Base-by-base conservation (phyloP, 2,113 vertebrate species). In the Myiozetetes cayanensis region DNA sequence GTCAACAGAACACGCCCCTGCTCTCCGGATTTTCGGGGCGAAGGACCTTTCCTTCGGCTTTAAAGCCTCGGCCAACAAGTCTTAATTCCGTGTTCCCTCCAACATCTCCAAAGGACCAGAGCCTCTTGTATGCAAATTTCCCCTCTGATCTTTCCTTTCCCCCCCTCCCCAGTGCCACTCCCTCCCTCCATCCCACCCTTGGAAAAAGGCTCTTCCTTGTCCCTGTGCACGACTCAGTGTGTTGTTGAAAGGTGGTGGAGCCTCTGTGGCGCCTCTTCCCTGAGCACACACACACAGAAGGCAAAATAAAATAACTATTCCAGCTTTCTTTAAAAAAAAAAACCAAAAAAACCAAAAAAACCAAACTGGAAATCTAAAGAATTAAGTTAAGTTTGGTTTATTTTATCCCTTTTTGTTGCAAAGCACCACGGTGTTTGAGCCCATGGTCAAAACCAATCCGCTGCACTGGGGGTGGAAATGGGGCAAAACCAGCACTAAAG, bases 1-100 rank as follows among this genome's bases (percentile, higher is more conserved):
- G 90, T 86, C 95, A 94, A 75, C 95, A 96, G 66, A 83, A 93
- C 87, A 49, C 90, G 63, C 88, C 95, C 37, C 68, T 89, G 39
- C 59, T 67, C 71, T 41, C 39, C 56, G 76, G 46, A 66, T 93
- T 93, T 91, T 39, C 46, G 71, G 86, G 78, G 55, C 82, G 88
- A 63, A 85, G 71, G 88, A 68, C 25, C 17, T 4, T 49, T 76
- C 68, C 65, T 33, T 77, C 46, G 65, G 84, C 95, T 96, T 94
- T 93, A 83, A 86, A 91, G 95, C n/a, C 47, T n/a, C 15, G 88
- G 93, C 93, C 95, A 91, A 86, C 77, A 63, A 59, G 35, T 24
- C 44, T 65, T 43, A 82, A 74, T 78, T 1, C 46, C 53, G 22
- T 43, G 71, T 81, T 90, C 70, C 27, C 87, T 82, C 31, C 39